phyloP scores from a whole-genome alignment of 2,113 vertebrate species.

The Xiphophorus maculatus region DNA sequence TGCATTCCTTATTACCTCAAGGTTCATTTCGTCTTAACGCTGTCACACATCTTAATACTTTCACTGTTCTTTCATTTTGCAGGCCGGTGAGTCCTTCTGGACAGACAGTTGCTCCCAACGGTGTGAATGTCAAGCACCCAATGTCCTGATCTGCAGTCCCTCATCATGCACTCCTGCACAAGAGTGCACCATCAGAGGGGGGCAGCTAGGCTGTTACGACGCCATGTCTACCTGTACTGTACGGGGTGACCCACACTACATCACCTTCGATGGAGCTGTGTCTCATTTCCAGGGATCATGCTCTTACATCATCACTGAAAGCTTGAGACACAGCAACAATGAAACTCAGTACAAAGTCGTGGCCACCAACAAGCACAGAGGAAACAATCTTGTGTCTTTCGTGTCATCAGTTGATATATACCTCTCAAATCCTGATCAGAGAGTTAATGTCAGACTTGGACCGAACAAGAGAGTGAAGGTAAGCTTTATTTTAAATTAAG shows the following conservation, averaged over 20 bases:
- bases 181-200: constrained; percentile 63
- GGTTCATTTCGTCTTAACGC: neutral
- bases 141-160: constrained; percentile 56
- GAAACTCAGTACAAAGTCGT: constrained; percentile 58
- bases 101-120: constrained; percentile 47
- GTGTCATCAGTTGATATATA: constrained; percentile 72
- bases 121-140: constrained; percentile 63
- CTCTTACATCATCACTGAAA: constrained; percentile 75
- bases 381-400: constrained; percentile 68
- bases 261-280: constrained; percentile 80
- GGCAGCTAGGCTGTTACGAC: constrained; percentile 54
- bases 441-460: constrained; percentile 55
- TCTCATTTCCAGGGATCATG: constrained; percentile 82
- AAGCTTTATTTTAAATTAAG: neutral
- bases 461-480: constrained; percentile 65
- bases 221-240: constrained; percentile 70
- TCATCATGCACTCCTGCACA: constrained; percentile 49
- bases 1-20: neutral
- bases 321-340: constrained; percentile 7
- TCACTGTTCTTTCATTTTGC: neutral
- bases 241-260: constrained; percentile 81
- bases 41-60: no score
- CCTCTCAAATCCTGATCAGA: constrained; percentile 38
- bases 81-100: constrained; percentile 72
- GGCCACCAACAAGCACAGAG: constrained; percentile 69